Evolutionary conservation across 2,797 vertebrate species (phyloP).

Genomic region (Chaetophractus vellerosus): DNA sequence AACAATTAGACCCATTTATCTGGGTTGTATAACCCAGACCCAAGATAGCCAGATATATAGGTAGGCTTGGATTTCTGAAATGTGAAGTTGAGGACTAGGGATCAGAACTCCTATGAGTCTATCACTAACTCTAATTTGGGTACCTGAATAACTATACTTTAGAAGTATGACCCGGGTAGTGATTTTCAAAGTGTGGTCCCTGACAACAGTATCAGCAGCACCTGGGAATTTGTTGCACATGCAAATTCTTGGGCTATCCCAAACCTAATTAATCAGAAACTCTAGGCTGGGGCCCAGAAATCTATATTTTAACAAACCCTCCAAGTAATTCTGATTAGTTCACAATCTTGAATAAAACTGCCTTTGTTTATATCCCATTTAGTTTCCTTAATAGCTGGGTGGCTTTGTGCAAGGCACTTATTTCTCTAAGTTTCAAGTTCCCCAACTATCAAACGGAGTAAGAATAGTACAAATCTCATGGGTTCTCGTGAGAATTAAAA

Average conservation of each 20-base stretch:
- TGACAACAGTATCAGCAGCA: background rate
- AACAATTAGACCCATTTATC: background rate
- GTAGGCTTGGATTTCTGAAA: conserved; percentile 6
- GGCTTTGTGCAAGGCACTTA: background rate
- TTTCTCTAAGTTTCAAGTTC: background rate
- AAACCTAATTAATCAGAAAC: background rate
- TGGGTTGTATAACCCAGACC: background rate
- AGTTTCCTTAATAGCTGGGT: background rate
- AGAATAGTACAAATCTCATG: background rate
- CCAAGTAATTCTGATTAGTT: background rate
- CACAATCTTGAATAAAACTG: background rate
- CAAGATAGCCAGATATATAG: background rate
- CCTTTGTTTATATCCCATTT: background rate
- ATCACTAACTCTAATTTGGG: conserved; percentile 11
- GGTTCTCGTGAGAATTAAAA: background rate
- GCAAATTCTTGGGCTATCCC: background rate
- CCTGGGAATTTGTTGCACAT: background rate
- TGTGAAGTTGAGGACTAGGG: background rate
- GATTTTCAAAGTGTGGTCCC: background rate
- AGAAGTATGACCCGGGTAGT: background rate
- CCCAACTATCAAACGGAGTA: background rate
- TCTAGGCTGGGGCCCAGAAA: background rate
- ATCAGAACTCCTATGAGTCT: background rate
- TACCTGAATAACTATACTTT: background rate
- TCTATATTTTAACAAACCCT: background rate